phyloP scores from a whole-genome alignment of 2,797 vertebrate species.

The Sarcoramphus papa region DNA sequence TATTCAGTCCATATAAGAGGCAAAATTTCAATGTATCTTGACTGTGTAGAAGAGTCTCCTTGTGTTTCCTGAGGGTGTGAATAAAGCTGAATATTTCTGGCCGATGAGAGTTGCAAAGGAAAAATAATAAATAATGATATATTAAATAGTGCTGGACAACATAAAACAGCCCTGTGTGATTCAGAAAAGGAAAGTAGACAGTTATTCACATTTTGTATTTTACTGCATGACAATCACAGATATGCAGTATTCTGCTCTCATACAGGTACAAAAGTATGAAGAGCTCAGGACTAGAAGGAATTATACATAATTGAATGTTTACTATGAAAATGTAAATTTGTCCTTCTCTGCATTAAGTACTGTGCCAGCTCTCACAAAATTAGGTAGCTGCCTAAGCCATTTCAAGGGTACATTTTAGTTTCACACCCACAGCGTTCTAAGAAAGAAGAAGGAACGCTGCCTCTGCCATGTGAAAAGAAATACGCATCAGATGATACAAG shows the following conservation, averaged over 20 bases:
- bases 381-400: not conserved
- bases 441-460: not conserved
- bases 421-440: not conserved
- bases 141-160: not conserved
- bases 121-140: constrained; percentile 1
- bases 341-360: not conserved
- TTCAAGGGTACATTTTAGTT: not conserved
- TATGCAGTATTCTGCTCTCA: not conserved
- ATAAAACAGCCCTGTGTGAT: not conserved
- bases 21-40: constrained; percentile 24
- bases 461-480: not conserved
- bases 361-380: not conserved
- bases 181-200: not conserved
- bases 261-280: not conserved
- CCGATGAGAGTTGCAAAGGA: not conserved
- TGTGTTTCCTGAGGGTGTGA: constrained; percentile 9
- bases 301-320: not conserved
- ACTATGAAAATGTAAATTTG: not conserved
- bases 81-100: constrained; percentile 35
- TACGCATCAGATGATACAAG: not conserved
- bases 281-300: not conserved
- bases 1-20: not conserved
- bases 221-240: not conserved
- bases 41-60: not conserved
- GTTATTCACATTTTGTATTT: not conserved